Evolutionary conservation across 2,888 invertebrate genomes (phyloP), one percentile per base, ranked within the genome.

Genomic region (Leptopilina drosophilae): DNA sequence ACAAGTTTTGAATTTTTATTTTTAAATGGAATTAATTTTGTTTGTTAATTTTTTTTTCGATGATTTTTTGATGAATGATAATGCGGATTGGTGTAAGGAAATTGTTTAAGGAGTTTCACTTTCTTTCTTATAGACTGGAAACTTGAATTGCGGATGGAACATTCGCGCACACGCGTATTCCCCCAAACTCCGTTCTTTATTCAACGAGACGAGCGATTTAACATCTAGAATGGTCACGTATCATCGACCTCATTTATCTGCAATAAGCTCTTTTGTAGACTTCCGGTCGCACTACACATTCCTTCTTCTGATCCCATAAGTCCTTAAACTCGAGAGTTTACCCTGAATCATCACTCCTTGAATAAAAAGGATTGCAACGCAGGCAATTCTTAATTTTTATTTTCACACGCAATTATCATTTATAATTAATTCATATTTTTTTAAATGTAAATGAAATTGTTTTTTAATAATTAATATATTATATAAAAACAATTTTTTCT

Each of bases 161-260:
- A 73, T 73, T 59, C 73, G 56, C 40, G 66, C 42, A 66, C 15
- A 66, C 66, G 66, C 66, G 73, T 59, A 46, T 49, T 67, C 67
- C 67, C 67, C 46, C 67, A 67, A 59, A 69, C 56, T 59, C 73
- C 73, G 73, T 56, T 73, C 73, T 73, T 73, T 56, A 59, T 73
- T 73, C 73, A 73, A 73, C 73, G 56, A 77, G 33, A 64, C 65
- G 77, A 56, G 64, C 53, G 77, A 65, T 64, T 53, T 20, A 66
- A 77, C 77, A 77, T 77, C 77, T 26, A 64, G 64, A 64, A 66
- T 33, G 26, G 66, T 77, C 53, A 77, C 77, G 66, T 77, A 65
- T 77, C 64, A 77, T 66, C 66, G 77, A 77, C 77, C 77, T 65
- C 77, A 77, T 66, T 77, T 65, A 56, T 65, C 65, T 65, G 53